phyloP scores from a whole-genome alignment of 2,888 invertebrate species.

The Tupiocoris notatus region DNA sequence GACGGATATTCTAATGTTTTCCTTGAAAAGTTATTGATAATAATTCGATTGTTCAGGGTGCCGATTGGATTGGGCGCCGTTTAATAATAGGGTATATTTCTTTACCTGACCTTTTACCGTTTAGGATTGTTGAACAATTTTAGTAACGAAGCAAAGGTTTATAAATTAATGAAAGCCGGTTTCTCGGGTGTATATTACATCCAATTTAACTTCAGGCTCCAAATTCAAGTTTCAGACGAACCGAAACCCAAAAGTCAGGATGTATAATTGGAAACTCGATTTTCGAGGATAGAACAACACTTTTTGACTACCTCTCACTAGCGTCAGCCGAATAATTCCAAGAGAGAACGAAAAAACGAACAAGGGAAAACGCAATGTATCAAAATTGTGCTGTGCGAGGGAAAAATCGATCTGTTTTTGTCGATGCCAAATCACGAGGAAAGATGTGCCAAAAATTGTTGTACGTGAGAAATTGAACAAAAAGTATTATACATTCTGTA shows the following conservation, averaged over 20 bases:
- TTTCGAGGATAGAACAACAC: too few species aligned
- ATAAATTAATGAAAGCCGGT: too few species aligned
- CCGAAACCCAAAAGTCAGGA: too few species aligned
- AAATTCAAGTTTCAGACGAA: too few species aligned
- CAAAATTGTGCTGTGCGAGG: background rate
- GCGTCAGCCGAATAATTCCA: too few species aligned
- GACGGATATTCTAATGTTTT: slow-evolving; percentile 47
- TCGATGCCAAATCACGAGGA: slow-evolving; percentile 25
- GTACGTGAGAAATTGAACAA: slow-evolving; percentile 29
- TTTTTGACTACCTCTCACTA: too few species aligned
- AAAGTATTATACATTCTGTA: slow-evolving; percentile 38
- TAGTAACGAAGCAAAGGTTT: slow-evolving; percentile 11
- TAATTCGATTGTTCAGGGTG: slow-evolving; percentile 12
- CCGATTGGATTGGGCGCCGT: background rate
- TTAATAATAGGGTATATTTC: slow-evolving; percentile 33
- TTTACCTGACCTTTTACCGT: slow-evolving; percentile 33
- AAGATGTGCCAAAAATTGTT: slow-evolving; percentile 34
- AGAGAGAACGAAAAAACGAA: too few species aligned
- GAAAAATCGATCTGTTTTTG: background rate
- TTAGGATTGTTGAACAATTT: slow-evolving; percentile 27
- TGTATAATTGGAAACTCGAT: slow-evolving; percentile 9
- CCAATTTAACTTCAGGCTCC: too few species aligned
- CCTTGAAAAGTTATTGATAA: slow-evolving; percentile 39
- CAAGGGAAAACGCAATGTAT: too few species aligned
- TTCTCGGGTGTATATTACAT: too few species aligned